A percentile compares a stretch with the other conserved stretches of the same genome.
These are phyloP conservation scores for human DNA, from an alignment of 2,113 vertebrate species.

Conservation along the genomic window DNA sequence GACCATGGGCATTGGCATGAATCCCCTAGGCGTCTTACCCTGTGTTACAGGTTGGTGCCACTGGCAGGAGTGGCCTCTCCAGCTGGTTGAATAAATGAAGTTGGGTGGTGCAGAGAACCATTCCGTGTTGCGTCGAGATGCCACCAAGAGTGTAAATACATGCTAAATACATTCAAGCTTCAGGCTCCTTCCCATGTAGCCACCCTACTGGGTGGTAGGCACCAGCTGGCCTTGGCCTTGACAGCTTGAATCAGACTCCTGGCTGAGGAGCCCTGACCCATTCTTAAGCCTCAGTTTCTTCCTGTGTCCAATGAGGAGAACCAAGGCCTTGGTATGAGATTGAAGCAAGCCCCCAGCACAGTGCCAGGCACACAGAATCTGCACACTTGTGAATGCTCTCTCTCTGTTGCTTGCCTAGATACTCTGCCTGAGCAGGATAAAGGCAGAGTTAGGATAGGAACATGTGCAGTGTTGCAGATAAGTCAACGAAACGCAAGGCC, in stretches of 20 bases:
- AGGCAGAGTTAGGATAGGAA: neutral
- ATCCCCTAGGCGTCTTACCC: neutral
- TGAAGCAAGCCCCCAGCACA: fast-evolving
- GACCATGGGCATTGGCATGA: neutral
- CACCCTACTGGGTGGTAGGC: neutral
- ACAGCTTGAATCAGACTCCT: neutral
- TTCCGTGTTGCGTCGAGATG: neutral
- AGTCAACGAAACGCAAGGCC: neutral
- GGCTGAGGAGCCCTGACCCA: neutral
- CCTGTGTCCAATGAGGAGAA: neutral
- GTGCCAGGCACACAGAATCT: fast-evolving
- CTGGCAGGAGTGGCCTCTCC: too few relatives aligned
- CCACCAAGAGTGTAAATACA: fast-evolving
- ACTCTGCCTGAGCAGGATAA: fast-evolving
- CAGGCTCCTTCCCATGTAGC: neutral
- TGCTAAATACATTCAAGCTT: fast-evolving
- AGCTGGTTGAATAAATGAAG: neutral
- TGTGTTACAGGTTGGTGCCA: neutral
- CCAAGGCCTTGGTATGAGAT: neutral
- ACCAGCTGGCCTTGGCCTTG: neutral
- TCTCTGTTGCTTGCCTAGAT: neutral
- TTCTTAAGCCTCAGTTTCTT: neutral
- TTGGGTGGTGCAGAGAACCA: neutral
- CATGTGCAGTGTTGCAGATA: fast-evolving
- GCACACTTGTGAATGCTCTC: fast-evolving